Evolutionary conservation across 2,797 vertebrate genomes (phyloP).

Genomic region (Manis pentadactyla): DNA sequence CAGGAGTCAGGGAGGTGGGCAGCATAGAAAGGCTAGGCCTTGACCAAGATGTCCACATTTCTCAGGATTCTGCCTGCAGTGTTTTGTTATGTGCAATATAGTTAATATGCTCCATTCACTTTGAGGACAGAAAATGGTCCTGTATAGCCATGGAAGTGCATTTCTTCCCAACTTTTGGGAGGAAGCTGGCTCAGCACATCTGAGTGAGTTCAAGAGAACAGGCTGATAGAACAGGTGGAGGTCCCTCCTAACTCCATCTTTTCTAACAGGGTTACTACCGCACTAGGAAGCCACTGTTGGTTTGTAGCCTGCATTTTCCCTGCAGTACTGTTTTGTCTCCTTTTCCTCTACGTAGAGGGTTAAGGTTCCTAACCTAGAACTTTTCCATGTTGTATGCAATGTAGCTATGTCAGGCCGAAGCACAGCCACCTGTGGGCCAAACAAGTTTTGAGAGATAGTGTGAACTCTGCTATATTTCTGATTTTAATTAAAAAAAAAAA

Average conservation of each 20-base stretch:
- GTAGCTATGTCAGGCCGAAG: neutral
- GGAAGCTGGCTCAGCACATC: neutral
- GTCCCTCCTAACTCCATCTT: fast-evolving
- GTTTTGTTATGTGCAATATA: neutral
- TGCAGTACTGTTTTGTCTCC: neutral
- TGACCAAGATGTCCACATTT: neutral
- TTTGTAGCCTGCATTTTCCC: neutral
- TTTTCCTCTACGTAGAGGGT: neutral
- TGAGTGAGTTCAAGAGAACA: neutral
- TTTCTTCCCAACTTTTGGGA: neutral
- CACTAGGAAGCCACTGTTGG: neutral
- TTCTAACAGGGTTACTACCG: neutral
- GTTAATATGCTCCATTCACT: neutral
- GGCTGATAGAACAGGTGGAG: neutral
- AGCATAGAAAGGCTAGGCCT: neutral
- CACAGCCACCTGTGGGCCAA: neutral
- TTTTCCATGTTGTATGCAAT: neutral
- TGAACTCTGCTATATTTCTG: neutral
- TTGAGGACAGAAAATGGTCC: neutral
- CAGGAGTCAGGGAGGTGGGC: neutral
- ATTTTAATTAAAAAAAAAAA: conserved; percentile 6
- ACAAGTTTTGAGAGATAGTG: neutral
- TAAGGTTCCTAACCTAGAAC: neutral
- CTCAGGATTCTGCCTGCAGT: neutral
- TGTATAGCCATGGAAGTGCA: neutral